Conservation (phyloP, 2,113 vertebrate genomes). For the Corvus hawaiiensis region DNA sequence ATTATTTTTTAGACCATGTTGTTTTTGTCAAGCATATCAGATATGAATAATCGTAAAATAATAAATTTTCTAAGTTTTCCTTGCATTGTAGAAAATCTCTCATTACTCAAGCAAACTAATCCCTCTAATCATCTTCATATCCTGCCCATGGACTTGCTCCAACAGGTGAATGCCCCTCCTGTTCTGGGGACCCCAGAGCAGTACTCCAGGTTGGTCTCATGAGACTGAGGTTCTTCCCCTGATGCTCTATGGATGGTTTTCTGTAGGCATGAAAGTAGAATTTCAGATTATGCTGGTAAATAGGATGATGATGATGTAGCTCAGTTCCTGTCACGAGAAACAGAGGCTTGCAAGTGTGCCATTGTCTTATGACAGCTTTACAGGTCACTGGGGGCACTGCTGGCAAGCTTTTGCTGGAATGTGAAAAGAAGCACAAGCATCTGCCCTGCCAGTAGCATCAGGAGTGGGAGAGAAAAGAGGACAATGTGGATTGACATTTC, state of each 20-base stretch:
- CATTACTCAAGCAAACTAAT: not conserved
- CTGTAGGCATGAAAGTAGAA: not conserved
- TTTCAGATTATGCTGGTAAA: not conserved
- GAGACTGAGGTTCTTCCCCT: not conserved
- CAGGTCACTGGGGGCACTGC: not conserved
- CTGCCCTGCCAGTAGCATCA: not conserved
- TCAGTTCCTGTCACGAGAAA: not conserved
- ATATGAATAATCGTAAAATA: not conserved
- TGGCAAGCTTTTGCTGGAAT: not conserved
- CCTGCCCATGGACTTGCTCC: not conserved
- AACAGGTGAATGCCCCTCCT: fast-evolving
- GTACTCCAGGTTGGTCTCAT: not conserved
- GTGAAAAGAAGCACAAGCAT: not conserved
- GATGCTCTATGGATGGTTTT: not conserved
- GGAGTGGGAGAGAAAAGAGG: not conserved
- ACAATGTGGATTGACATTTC: not conserved
- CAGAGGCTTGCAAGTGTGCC: not conserved
- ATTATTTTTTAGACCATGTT: not conserved
- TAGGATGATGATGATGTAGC: not conserved
- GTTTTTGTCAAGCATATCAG: not conserved
- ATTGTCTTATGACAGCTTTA: not conserved
- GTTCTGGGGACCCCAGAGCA: not conserved
- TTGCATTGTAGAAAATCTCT: not conserved
- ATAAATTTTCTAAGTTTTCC: not conserved
- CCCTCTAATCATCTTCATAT: not conserved